Evolutionary conservation across 1,140 invertebrate genomes (phyloP), one percentile per base, ranked within the genome.

Genomic region (Heterodera schachtii): DNA sequence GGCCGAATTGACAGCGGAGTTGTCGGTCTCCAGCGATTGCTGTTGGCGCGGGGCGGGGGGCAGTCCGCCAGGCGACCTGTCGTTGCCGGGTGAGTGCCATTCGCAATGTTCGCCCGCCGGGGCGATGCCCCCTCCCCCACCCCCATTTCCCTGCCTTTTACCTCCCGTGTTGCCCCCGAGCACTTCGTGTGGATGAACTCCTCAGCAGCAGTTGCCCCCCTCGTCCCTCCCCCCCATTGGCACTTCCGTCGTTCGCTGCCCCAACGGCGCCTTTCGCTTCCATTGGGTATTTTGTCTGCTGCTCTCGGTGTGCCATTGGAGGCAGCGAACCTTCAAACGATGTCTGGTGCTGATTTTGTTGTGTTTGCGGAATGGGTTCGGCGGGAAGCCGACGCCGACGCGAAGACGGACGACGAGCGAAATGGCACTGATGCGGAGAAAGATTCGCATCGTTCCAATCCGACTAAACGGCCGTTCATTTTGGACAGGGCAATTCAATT

Each of bases 161-260:
- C 31, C 66, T 78, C 70, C 41, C 64, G 11, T 78, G n/a, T 44
- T 11, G 47, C 41, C 47, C 19, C 7, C 49, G 46, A 21, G 77
- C 49, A 78, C 64, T 78, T 21, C 60, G 66, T 9, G 64, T 78
- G 8, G 77, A 78, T 44, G 19, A 78, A 69, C 77, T 78, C 43
- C 77, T 46, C 6, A 49, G n/a, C 49, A 78, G 47, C 3, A 41
- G 69, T 31, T 31, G 31, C 31, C 31, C 31, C 57, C 57, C 57
- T 13, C 16, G 13, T 13, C 46, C 47, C 31, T 75, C 64, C 6
- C 19, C 7, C 41, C 46, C 66, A 19, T 43, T 19, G n/a, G 16
- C 49, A 76, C n/a, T 75, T 75, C 64, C 46, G 52, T 16, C 44
- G 64, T 57, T 75, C 41, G 46, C 64, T 75, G 64, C 6, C 3